Conservation (phyloP, 2,888 invertebrate species). For the Anarsia innoxiella region DNA sequence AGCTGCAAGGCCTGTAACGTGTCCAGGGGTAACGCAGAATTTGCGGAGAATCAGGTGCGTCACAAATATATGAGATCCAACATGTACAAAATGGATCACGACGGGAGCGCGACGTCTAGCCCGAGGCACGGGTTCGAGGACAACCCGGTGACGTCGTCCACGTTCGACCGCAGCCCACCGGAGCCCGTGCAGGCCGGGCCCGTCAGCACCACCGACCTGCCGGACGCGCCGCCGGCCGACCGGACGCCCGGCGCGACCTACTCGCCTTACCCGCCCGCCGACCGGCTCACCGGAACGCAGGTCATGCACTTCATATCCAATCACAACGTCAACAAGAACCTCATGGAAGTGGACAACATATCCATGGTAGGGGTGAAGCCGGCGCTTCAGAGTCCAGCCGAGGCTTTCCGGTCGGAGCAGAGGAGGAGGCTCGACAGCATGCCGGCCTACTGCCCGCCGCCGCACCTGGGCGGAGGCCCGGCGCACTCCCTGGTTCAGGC, state of each 20-base stretch:
- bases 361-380: slow-evolving; percentile 68
- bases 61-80: slow-evolving; percentile 57
- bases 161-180: slow-evolving; percentile 76
- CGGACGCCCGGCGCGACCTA: slow-evolving; percentile 53
- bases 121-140: slow-evolving; percentile 71
- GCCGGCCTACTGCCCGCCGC: slow-evolving; percentile 68
- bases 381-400: slow-evolving; percentile 39
- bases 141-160: slow-evolving; percentile 81
- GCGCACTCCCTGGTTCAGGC: slow-evolving; percentile 59
- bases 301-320: slow-evolving; percentile 72
- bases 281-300: slow-evolving; percentile 53
- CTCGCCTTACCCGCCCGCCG: slow-evolving; percentile 54
- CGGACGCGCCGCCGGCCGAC: slow-evolving; percentile 64
- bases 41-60: slow-evolving; percentile 49
- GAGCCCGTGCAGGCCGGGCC: slow-evolving; percentile 89
- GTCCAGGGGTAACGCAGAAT: slow-evolving; percentile 55
- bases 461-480: slow-evolving; percentile 63
- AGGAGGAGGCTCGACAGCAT: slow-evolving; percentile 55
- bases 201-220: slow-evolving; percentile 88
- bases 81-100: slow-evolving; percentile 62
- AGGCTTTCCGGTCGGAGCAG: slow-evolving; percentile 41
- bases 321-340: slow-evolving; percentile 66
- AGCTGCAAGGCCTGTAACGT: slow-evolving; percentile 74
- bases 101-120: slow-evolving; percentile 67
- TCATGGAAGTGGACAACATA: slow-evolving; percentile 71